These are phyloP conservation scores for Lycophotia porphyrea DNA, from an alignment of 2,888 invertebrate genomes.

Conservation along the genomic window DNA sequence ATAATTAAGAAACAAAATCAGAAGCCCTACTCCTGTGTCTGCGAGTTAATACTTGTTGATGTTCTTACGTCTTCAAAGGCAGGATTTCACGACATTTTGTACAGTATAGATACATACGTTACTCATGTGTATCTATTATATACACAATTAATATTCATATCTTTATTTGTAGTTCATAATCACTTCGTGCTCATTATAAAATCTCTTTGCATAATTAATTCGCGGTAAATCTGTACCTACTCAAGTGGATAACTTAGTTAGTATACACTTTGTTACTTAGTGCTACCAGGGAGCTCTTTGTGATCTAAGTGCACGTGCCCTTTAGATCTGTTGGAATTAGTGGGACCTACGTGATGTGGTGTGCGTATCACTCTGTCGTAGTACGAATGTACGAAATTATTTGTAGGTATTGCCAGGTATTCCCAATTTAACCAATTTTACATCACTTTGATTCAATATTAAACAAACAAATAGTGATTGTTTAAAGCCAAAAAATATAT, in stretches of 20 bases:
- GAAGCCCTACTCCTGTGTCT: not conserved
- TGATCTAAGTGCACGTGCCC: not conserved
- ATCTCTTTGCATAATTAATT: constrained; percentile 7
- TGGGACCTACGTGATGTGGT: not conserved
- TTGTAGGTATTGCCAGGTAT: no score
- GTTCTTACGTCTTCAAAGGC: not conserved
- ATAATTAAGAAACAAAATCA: no score
- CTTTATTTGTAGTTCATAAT: not conserved
- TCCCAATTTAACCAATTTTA: no score
- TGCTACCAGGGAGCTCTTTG: not conserved
- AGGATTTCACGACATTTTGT: no score
- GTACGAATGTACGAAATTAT: not conserved
- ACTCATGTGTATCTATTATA: no score
- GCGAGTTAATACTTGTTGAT: no score
- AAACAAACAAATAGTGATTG: no score
- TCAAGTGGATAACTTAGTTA: constrained; percentile 13
- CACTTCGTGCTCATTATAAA: constrained; percentile 10
- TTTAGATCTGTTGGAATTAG: not conserved
- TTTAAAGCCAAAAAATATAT: no score
- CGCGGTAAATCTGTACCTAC: not conserved
- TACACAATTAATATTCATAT: no score
- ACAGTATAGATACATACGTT: no score
- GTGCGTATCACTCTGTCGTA: not conserved
- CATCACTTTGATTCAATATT: no score
- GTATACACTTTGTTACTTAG: not conserved